phyloP scores from a whole-genome alignment of 2,113 vertebrate genomes.

The Tachysurus vachellii region DNA sequence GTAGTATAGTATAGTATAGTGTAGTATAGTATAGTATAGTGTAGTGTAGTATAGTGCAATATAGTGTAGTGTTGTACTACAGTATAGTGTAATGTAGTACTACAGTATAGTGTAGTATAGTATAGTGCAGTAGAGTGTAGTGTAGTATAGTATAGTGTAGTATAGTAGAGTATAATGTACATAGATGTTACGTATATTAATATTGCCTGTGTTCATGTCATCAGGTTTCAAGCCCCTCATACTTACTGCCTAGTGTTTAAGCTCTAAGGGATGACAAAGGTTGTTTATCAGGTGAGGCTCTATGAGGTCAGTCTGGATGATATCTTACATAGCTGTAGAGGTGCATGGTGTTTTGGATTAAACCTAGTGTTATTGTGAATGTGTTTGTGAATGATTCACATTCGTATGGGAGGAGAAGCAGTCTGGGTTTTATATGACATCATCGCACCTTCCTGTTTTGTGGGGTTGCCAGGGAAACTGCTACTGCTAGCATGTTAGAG shows the following conservation, averaged over 20 bases:
- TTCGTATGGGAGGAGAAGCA: constrained; percentile 37
- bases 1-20: no score
- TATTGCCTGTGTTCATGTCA: not conserved
- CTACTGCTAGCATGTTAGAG: constrained; percentile 41
- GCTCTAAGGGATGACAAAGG: not conserved
- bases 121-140: not conserved
- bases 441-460: constrained; percentile 51
- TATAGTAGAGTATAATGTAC: not conserved
- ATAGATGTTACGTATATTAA: not conserved
- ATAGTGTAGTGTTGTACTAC: not conserved
- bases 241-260: not conserved
- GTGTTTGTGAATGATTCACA: constrained; percentile 46
- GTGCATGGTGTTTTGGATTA: constrained; percentile 12
- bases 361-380: constrained; percentile 16
- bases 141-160: not conserved
- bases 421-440: constrained; percentile 43
- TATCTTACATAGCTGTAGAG: constrained; percentile 23
- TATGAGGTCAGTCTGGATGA: constrained; percentile 34
- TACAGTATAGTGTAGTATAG: not conserved
- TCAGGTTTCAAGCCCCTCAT: not conserved
- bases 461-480: constrained; percentile 48
- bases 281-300: not conserved
- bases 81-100: not conserved
- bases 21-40: no score
- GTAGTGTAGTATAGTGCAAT: not conserved